These are phyloP conservation scores for Danio kyathit DNA, from an alignment of 2,797 vertebrate species.

Conservation along the genomic window DNA sequence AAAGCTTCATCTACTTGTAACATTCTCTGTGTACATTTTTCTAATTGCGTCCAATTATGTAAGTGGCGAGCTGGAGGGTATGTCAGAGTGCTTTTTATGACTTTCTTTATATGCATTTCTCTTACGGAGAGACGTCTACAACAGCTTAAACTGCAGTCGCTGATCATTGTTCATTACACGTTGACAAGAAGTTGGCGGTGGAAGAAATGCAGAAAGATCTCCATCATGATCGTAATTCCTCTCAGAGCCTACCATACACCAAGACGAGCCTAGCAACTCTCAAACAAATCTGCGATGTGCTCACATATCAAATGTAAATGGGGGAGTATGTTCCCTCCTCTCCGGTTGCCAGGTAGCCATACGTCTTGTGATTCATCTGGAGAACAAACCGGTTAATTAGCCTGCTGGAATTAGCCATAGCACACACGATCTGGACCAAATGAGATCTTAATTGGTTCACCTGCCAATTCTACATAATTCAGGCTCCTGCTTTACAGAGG, in stretches of 20 bases:
- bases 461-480: conserved; percentile 68
- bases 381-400: conserved; percentile 66
- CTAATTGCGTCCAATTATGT: conserved; percentile 78
- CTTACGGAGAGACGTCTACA: conserved; percentile 69
- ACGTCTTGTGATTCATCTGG: conserved; percentile 57
- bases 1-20: conserved; percentile 72
- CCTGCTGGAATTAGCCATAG: conserved; percentile 56
- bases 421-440: conserved; percentile 60
- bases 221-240: conserved; percentile 27
- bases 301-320: conserved; percentile 17
- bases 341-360: conserved; percentile 50
- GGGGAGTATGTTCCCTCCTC: neutral
- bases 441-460: conserved; percentile 60
- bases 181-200: conserved; percentile 46
- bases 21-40: conserved; percentile 76
- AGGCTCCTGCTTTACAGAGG: conserved; percentile 63
- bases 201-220: conserved; percentile 52
- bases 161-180: conserved; percentile 72
- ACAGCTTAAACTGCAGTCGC: conserved; percentile 65
- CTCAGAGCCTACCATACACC: neutral
- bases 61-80: conserved; percentile 64
- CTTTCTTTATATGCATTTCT: conserved; percentile 46
- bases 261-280: conserved; percentile 5
- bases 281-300: conserved; percentile 39
- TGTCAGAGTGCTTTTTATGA: conserved; percentile 68